Conservation (phyloP, 2,113 vertebrate species). For the Ophthalmolycus amberensis region DNA sequence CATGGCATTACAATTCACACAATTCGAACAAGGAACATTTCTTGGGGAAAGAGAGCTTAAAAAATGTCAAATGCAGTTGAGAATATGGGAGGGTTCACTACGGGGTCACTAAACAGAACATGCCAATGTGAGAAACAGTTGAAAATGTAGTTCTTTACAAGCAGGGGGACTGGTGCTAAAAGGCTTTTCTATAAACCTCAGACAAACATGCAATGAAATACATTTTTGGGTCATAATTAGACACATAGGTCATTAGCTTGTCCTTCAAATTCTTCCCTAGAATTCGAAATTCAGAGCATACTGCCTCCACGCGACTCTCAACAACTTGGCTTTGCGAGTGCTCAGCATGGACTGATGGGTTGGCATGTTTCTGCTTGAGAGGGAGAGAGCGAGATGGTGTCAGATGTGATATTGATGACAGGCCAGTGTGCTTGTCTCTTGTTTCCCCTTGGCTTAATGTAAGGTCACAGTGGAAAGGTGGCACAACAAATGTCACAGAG, state of each 20-base stretch:
- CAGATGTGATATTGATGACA: conserved; percentile 71
- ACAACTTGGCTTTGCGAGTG: neutral
- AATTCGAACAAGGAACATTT: neutral
- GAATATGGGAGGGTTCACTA: neutral
- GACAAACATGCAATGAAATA: neutral
- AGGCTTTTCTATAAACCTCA: neutral
- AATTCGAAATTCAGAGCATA: neutral
- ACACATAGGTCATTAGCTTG: neutral
- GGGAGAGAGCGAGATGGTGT: conserved; percentile 51
- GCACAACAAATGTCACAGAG: conserved; percentile 73
- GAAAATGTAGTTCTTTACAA: neutral
- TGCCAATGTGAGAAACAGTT: neutral
- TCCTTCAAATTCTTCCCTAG: neutral
- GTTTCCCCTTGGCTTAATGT: conserved; percentile 73
- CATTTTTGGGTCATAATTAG: neutral
- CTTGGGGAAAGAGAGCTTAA: neutral
- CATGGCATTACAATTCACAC: neutral
- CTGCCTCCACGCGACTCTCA: neutral
- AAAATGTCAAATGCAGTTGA: neutral
- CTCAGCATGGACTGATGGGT: conserved; percentile 7
- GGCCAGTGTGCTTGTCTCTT: conserved; percentile 52
- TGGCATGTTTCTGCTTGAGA: conserved; percentile 20
- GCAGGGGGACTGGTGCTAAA: neutral
- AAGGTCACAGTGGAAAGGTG: conserved; percentile 78
- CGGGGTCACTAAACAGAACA: neutral